Conservation (phyloP, 92 coral and sea anemone species). For the Parazoanthus swiftii region DNA sequence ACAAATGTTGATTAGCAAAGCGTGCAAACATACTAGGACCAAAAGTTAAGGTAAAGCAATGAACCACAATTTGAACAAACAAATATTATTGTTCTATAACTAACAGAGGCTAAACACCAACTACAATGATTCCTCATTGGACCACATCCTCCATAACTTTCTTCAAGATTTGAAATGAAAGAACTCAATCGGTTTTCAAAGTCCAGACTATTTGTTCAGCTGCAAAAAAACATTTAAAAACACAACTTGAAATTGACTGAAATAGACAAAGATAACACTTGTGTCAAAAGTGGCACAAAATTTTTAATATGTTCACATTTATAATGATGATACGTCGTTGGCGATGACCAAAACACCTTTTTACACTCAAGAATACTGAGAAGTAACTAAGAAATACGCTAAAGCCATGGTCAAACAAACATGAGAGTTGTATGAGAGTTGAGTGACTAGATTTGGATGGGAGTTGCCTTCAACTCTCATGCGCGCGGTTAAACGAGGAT, state of each 20-base stretch:
- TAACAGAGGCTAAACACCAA: not conserved
- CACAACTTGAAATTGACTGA: not conserved
- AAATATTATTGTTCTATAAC: too few species aligned
- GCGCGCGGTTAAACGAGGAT: too few species aligned
- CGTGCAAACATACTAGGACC: too few species aligned
- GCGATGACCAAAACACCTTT: not conserved
- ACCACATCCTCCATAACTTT: not conserved
- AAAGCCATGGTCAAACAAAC: too few species aligned
- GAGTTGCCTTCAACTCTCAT: too few species aligned
- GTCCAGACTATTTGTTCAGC: not conserved
- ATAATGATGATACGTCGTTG: not conserved
- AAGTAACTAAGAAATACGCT: not conserved
- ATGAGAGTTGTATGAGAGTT: too few species aligned
- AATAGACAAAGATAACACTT: not conserved
- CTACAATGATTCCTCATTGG: not conserved
- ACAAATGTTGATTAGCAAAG: too few species aligned
- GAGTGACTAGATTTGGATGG: too few species aligned
- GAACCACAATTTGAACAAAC: too few species aligned
- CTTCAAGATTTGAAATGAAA: not conserved
- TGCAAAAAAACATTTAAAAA: too few species aligned
- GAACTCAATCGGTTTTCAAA: too few species aligned
- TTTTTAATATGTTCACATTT: not conserved
- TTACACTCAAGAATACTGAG: not conserved
- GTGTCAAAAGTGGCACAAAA: not conserved
- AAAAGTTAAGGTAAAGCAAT: too few species aligned